Evolutionary conservation across 37 sponge, comb jelly and placozoan genomes (phyloP), one percentile per base, ranked within the genome.

Genomic region (Halichondria panicea): DNA sequence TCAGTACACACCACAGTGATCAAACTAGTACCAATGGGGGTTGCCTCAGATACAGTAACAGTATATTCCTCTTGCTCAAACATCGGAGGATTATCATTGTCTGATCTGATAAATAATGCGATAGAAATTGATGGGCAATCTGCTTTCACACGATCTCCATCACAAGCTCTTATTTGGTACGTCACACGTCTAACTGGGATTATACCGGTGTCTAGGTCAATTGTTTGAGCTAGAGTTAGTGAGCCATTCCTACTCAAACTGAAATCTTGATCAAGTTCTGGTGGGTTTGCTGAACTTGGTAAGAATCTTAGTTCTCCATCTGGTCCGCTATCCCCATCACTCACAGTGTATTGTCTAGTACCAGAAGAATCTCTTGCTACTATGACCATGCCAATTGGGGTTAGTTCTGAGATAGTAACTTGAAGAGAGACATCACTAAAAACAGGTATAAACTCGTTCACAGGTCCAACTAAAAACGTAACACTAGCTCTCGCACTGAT

Each of bases 51-150:
- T 2, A 81, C 63, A 57, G 58, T 73, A 1, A 68, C 67, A 12
- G 54, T 22, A 65, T 75, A 76, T 2, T 27, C 18, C 13, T 13
- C 41, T 27, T 63, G 66, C 53, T 55, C 21, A 42, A 90, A 90
- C 52, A 38, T 30, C 22, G 91, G 91, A 2, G 39, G 27, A 40
- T 90, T 69, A 63, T 85, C 83, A 57, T 90, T 85, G 35, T 62
- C 32, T 32, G 66, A 2, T 35, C 5, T 12, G n/a, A 19, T 12
- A 5, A 34, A 2, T 4, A 76, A 15, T 12, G 21, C 6, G 27
- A 76, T 13, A 2, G 25, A 4, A 48, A 76, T 0, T 13, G 13
- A 48, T 38, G 77, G 77, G 54, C 77, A 76, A 34, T n/a, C 22
- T 9, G 13, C 37, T 1, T 18, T 32, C 0, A 24, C 37, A 19